These are phyloP conservation scores for Anseranas semipalmata DNA, from an alignment of 2,113 vertebrate species.

Conservation along the genomic window DNA sequence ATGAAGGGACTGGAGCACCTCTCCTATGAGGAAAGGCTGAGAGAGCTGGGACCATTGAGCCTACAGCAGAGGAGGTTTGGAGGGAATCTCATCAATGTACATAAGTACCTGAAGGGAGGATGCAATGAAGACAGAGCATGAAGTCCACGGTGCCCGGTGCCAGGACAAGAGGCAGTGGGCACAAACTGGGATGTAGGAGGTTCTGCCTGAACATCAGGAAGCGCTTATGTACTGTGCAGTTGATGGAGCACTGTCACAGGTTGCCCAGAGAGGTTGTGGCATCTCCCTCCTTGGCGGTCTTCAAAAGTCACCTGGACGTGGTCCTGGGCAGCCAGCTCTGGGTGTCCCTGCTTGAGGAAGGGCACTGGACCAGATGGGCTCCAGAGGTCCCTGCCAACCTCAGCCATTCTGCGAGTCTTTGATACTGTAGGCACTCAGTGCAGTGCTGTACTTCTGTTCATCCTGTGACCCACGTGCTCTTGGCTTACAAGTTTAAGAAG, in stretches of 20 bases:
- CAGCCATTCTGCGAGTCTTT: background rate
- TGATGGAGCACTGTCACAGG: background rate
- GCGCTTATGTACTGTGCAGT: background rate
- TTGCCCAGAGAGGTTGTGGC: background rate
- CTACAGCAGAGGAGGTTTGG: background rate
- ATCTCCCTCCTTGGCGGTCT: background rate
- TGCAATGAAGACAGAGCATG: background rate
- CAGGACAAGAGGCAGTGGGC: background rate
- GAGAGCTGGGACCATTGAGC: background rate
- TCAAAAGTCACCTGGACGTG: background rate
- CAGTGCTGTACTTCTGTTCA: background rate
- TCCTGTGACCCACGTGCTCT: fast-evolving
- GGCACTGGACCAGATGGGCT: background rate
- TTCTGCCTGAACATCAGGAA: background rate
- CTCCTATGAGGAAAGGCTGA: background rate
- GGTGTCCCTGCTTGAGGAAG: background rate
- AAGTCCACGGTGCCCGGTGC: background rate
- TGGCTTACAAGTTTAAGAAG: background rate
- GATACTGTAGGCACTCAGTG: background rate
- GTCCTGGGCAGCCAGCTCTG: background rate
- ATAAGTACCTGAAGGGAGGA: background rate
- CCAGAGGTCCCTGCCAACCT: background rate
- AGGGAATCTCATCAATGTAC: background rate
- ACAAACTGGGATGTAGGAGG: background rate
- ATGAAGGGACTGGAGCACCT: background rate